Evolutionary conservation across 2,888 invertebrate genomes (phyloP).

Genomic region (Nomada ruficornis): DNA sequence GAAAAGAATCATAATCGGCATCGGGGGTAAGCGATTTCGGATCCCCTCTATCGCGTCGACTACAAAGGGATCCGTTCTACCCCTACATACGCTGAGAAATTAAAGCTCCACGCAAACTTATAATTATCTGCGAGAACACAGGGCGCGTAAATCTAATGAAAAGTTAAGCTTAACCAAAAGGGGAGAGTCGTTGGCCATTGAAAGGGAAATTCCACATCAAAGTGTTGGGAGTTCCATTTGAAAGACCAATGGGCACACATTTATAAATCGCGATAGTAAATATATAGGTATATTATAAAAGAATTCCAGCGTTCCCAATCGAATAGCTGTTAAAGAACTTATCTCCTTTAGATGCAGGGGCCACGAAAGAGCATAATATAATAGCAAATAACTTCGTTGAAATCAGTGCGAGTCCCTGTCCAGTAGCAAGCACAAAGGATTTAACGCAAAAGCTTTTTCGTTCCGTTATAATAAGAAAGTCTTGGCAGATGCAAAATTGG

Average conservation of each 20-base stretch:
- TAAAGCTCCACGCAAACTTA: not conserved
- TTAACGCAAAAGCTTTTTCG: not conserved
- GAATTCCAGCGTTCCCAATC: too few species aligned
- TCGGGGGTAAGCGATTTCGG: not conserved
- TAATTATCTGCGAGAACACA: not conserved
- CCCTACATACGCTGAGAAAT: not conserved
- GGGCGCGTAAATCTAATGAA: not conserved
- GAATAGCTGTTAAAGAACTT: too few species aligned
- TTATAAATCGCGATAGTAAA: too few species aligned
- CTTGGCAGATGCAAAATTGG: not conserved
- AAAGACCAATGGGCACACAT: too few species aligned
- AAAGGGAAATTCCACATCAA: not conserved
- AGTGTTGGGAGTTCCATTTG: not conserved
- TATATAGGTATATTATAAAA: too few species aligned
- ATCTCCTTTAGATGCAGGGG: too few species aligned
- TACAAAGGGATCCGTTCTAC: not conserved
- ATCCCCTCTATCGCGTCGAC: not conserved
- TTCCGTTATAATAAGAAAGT: too few species aligned
- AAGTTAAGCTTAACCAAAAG: not conserved
- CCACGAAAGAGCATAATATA: not conserved
- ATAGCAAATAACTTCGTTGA: not conserved
- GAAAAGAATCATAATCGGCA: constrained; percentile 17
- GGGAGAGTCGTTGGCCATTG: not conserved
- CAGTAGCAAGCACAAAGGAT: not conserved
- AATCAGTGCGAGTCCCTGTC: not conserved